phyloP scores from a whole-genome alignment of 2,888 invertebrate species.

The Drosophila kuntzei region DNA sequence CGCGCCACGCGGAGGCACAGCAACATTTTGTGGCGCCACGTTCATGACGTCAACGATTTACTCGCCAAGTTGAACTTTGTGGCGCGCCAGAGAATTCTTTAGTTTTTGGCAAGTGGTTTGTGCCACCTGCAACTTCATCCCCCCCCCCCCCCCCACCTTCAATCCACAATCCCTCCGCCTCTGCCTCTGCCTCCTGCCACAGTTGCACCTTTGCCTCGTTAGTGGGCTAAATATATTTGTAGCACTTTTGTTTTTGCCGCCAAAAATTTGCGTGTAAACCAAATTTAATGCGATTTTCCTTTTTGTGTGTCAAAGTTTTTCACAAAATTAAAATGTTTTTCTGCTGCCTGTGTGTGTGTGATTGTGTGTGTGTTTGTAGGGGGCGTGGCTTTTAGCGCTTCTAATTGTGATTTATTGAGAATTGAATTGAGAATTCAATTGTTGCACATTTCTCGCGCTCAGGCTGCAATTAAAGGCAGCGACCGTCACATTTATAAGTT shows the following conservation, averaged over 20 bases:
- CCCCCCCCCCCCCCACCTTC: not conserved
- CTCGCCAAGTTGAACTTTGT: conserved; percentile 54
- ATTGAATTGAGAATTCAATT: conserved; percentile 36
- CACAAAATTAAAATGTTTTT: conserved; percentile 34
- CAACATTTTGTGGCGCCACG: conserved; percentile 36
- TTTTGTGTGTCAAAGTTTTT: conserved; percentile 24
- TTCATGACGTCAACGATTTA: conserved; percentile 64
- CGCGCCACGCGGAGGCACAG: conserved; percentile 9
- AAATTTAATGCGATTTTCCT: conserved; percentile 37
- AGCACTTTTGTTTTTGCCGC: conserved; percentile 31
- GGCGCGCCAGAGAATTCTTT: conserved; percentile 44
- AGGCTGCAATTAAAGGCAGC: conserved; percentile 5
- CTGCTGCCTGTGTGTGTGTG: not conserved
- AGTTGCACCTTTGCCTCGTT: conserved; percentile 10
- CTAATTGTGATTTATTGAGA: conserved; percentile 46
- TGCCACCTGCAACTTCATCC: conserved; percentile 1
- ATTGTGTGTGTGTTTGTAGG: not conserved
- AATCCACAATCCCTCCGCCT: not conserved
- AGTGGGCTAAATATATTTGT: conserved; percentile 29
- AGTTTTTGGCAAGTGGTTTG: conserved; percentile 16
- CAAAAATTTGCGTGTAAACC: conserved; percentile 42
- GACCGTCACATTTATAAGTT: no score
- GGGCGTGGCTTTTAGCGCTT: conserved; percentile 21
- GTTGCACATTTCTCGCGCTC: not conserved
- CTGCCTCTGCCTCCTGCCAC: not conserved